phyloP scores from a whole-genome alignment of 1,140 invertebrate species.

The Psix sp. region DNA sequence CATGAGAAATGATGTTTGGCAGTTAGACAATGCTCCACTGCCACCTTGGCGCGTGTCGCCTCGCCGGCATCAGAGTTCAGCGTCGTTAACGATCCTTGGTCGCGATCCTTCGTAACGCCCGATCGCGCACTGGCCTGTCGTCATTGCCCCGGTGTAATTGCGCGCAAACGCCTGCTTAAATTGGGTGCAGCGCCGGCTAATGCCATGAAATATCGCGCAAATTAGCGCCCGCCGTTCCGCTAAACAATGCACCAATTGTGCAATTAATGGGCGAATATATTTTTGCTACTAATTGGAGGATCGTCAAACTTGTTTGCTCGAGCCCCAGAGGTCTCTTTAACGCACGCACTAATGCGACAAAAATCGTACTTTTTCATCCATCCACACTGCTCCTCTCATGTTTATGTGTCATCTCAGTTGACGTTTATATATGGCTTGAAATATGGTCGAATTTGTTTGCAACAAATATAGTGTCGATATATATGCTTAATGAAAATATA shows the following conservation, averaged over 20 bases:
- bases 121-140: slow-evolving; percentile 17
- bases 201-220: slow-evolving; percentile 11
- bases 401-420: no score
- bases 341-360: no score
- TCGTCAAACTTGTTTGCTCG: no score
- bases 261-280: neutral
- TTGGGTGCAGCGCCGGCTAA: slow-evolving; percentile 24
- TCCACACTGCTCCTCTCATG: no score
- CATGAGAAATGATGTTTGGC: slow-evolving; percentile 59
- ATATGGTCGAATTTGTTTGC: no score
- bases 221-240: slow-evolving; percentile 1
- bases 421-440: no score
- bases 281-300: slow-evolving; percentile 7
- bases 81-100: slow-evolving; percentile 44
- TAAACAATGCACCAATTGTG: slow-evolving; percentile 3
- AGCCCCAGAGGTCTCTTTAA: no score
- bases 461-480: no score
- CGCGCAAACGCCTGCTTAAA: slow-evolving; percentile 17
- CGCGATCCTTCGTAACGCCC: slow-evolving; percentile 34
- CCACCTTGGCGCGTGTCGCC: slow-evolving; percentile 32
- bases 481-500: no score
- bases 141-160: slow-evolving; percentile 19
- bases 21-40: slow-evolving; percentile 46
- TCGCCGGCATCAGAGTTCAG: slow-evolving; percentile 50
- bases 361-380: no score